Percentiles rank a stretch among this genome's conserved stretches.
Conservation (phyloP, 2,113 vertebrate species). For the Ovibos moschatus region DNA sequence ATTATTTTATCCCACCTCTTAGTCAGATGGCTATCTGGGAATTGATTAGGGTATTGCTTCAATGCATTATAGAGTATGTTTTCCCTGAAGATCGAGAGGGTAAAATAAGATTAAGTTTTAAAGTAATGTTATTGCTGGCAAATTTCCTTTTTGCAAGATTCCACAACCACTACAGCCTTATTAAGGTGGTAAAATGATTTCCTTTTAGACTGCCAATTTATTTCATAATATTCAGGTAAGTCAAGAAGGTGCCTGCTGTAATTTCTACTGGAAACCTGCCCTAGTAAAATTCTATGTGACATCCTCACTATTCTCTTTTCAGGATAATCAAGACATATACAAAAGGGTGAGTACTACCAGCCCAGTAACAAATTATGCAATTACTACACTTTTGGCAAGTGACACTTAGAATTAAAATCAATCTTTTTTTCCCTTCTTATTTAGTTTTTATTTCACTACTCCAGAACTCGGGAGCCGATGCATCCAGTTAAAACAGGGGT, state of each 20-base stretch:
- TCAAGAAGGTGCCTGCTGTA: constrained; percentile 38
- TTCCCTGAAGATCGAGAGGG: background rate
- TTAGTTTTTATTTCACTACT: constrained; percentile 79
- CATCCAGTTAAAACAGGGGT: constrained; percentile 39
- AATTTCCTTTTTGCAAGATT: constrained; percentile 23
- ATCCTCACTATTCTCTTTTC: constrained; percentile 41
- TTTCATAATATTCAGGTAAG: constrained; percentile 72
- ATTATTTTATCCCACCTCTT: background rate
- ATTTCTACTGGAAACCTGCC: constrained; percentile 1
- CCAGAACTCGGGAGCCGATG: constrained; percentile 62
- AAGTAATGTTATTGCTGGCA: background rate
- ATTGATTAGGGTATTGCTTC: background rate
- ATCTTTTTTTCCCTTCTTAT: background rate
- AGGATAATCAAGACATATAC: constrained; percentile 60
- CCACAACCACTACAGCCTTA: background rate
- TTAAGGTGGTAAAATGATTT: background rate
- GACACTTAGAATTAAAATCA: background rate
- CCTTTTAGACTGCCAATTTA: constrained; percentile 74
- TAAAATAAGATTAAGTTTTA: background rate
- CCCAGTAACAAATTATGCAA: background rate
- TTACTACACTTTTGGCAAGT: background rate
- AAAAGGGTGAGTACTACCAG: constrained; percentile 66
- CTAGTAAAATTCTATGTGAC: background rate
- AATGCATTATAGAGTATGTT: background rate
- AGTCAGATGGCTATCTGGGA: background rate